Conservation (phyloP, 2,888 invertebrate species). For the Limnephilus auricula region DNA sequence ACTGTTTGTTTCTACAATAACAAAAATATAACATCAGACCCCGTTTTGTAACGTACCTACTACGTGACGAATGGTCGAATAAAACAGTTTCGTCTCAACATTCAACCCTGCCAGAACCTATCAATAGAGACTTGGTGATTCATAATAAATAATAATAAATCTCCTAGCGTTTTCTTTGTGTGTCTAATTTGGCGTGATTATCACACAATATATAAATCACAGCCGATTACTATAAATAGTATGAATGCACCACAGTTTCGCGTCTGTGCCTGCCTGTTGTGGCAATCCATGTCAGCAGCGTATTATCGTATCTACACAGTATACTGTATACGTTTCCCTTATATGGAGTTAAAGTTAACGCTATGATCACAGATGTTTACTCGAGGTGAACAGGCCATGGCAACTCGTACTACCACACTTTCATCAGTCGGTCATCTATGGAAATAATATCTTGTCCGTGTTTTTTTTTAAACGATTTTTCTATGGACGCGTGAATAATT, state of each 20-base stretch:
- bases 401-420: constrained; percentile 22
- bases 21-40: neutral
- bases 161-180: neutral
- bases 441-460: constrained; percentile 19
- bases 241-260: neutral
- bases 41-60: neutral
- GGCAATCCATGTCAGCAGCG: constrained; percentile 39
- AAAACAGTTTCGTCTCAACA: neutral
- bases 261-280: neutral
- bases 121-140: neutral
- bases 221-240: neutral
- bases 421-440: constrained; percentile 30
- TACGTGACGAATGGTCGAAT: neutral
- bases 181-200: neutral
- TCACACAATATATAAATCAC: constrained; percentile 2
- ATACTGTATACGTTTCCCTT: constrained; percentile 22
- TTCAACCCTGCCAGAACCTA: neutral
- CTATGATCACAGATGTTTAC: constrained; percentile 41
- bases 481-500: neutral
- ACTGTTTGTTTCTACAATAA: no score
- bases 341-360: constrained; percentile 44
- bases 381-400: constrained; percentile 41
- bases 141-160: neutral
- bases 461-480: constrained; percentile 11
- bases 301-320: neutral